phyloP scores from a whole-genome alignment of 2,888 invertebrate genomes.

The Erynnis tages region DNA sequence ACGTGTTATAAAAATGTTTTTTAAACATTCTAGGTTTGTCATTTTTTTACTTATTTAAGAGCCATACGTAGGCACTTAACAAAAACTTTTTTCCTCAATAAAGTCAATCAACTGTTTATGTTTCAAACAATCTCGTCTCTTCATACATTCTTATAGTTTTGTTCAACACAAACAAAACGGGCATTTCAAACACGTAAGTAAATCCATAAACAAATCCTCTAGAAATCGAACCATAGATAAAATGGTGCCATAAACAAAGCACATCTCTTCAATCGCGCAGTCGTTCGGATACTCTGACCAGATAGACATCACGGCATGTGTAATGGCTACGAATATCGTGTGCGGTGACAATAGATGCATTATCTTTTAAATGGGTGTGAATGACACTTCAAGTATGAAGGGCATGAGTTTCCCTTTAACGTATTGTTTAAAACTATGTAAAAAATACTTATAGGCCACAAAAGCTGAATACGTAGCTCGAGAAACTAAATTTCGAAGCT shows the following conservation, averaged over 20 bases:
- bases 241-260: slow-evolving; percentile 16
- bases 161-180: slow-evolving; percentile 1
- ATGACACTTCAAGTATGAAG: slow-evolving; percentile 13
- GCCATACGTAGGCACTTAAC: not conserved
- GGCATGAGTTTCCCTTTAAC: not conserved
- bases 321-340: slow-evolving; percentile 6
- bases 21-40: no score
- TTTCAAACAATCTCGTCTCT: no score
- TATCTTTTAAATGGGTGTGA: slow-evolving; percentile 14
- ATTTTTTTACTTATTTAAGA: not conserved
- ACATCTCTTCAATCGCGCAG: slow-evolving; percentile 5
- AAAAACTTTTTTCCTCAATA: not conserved
- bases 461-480: no score
- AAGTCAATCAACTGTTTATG: no score
- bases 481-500: no score
- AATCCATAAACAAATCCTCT: slow-evolving; percentile 9
- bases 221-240: slow-evolving; percentile 18
- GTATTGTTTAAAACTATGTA: no score
- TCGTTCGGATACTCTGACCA: slow-evolving; percentile 13
- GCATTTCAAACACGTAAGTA: slow-evolving; percentile 4
- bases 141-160: no score
- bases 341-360: slow-evolving; percentile 16
- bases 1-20: not conserved
- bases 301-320: slow-evolving; percentile 17
- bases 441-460: no score